A percentile compares a stretch with the other conserved stretches of the same genome.
These are phyloP conservation scores for Echiichthys vipera DNA, from an alignment of 2,797 vertebrate species.

Conservation along the genomic window DNA sequence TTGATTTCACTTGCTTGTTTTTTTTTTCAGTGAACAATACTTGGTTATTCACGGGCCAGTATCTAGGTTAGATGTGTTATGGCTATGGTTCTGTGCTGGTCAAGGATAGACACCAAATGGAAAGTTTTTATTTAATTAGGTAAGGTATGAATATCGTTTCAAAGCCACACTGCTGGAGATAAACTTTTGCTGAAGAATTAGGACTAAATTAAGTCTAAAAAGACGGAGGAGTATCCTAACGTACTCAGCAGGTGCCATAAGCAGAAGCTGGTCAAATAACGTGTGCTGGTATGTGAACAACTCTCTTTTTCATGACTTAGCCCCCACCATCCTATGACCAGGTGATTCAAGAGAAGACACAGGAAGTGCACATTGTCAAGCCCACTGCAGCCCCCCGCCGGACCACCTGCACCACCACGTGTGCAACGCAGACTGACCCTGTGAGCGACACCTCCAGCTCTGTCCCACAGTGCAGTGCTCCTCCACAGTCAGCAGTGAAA, in stretches of 20 bases:
- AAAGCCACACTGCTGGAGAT: neutral
- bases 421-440: slow-evolving; percentile 92
- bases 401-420: slow-evolving; percentile 82
- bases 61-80: neutral
- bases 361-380: slow-evolving; percentile 84
- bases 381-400: slow-evolving; percentile 86
- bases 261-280: neutral
- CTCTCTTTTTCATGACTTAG: slow-evolving; percentile 80
- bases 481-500: slow-evolving; percentile 67
- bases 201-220: neutral
- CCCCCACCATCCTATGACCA: slow-evolving; percentile 95
- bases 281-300: slow-evolving; percentile 41
- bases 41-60: neutral
- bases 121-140: neutral
- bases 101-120: neutral
- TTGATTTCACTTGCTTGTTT: neutral
- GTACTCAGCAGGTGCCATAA: neutral
- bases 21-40: neutral
- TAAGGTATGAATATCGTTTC: neutral
- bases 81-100: neutral
- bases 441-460: slow-evolving; percentile 72
- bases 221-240: neutral
- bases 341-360: slow-evolving; percentile 95
- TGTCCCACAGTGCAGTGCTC: slow-evolving; percentile 77
- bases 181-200: neutral